These are phyloP conservation scores for Diceros bicornis DNA, from an alignment of 2,797 vertebrate genomes.

Conservation along the genomic window DNA sequence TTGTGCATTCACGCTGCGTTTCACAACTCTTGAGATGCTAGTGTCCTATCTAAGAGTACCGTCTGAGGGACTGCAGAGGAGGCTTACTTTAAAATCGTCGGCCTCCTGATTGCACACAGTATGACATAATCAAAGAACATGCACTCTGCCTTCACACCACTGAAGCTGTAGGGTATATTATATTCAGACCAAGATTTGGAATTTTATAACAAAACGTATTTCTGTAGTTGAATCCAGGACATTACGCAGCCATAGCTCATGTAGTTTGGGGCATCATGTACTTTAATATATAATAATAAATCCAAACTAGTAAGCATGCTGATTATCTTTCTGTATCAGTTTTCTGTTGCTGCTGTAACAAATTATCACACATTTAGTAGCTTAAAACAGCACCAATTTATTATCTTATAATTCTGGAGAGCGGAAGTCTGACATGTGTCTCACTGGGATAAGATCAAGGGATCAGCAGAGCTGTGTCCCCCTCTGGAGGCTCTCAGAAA, in stretches of 20 bases:
- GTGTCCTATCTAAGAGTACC: not conserved
- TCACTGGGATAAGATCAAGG: not conserved
- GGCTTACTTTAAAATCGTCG: constrained; percentile 69
- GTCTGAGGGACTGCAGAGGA: not conserved
- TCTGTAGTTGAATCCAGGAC: constrained; percentile 1
- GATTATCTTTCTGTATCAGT: not conserved
- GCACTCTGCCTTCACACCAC: constrained; percentile 7
- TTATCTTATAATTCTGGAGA: not conserved
- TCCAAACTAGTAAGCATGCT: not conserved
- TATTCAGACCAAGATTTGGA: constrained; percentile 63
- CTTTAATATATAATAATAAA: not conserved
- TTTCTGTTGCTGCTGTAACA: not conserved
- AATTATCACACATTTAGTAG: not conserved
- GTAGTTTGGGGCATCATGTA: not conserved
- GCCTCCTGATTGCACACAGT: constrained; percentile 64
- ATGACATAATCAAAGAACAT: constrained; percentile 68
- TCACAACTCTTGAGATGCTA: not conserved
- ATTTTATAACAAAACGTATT: constrained; percentile 67
- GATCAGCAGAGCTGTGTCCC: not conserved
- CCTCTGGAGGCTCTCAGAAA: not conserved
- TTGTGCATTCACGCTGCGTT: not conserved
- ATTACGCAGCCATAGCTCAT: not conserved
- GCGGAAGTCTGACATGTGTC: not conserved
- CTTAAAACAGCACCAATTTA: not conserved
- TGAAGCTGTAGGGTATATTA: constrained; percentile 62